Conservation (phyloP, 2,888 invertebrate genomes). For the Andricus quercusramuli region DNA sequence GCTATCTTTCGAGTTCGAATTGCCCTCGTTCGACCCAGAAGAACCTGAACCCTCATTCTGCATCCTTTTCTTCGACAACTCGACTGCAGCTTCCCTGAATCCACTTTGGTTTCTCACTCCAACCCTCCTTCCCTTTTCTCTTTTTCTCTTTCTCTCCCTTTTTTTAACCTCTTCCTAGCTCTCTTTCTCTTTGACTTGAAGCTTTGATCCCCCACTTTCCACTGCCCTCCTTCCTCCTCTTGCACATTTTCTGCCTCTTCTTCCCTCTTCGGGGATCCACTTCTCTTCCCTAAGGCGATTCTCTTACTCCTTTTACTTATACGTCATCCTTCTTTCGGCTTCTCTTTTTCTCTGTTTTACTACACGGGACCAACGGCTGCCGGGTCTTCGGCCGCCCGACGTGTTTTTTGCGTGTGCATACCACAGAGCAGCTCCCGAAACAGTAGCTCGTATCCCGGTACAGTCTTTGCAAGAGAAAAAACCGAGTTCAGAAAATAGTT, state of each 20-base stretch:
- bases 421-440: constrained; percentile 78
- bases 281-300: constrained; percentile 51
- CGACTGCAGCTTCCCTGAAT: not conserved
- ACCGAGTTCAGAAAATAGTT: constrained; percentile 50
- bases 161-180: not conserved
- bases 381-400: constrained; percentile 76
- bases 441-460: constrained; percentile 77
- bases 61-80: constrained; percentile 47
- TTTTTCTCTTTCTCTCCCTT: constrained; percentile 43
- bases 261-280: constrained; percentile 42
- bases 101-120: constrained; percentile 38
- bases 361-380: constrained; percentile 57
- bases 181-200: constrained; percentile 44
- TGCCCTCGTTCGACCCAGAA: constrained; percentile 47
- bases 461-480: constrained; percentile 76
- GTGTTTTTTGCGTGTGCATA: constrained; percentile 79
- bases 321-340: constrained; percentile 48
- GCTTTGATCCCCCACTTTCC: not conserved
- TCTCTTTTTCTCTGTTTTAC: constrained; percentile 56
- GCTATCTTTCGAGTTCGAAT: constrained; percentile 40
- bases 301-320: constrained; percentile 49
- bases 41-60: constrained; percentile 52
- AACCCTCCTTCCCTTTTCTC: constrained; percentile 51
- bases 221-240: constrained; percentile 16
- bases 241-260: constrained; percentile 20